Evolutionary conservation across 92 coral and sea anemone genomes (phyloP).

Genomic region (Actinostola sp.): DNA sequence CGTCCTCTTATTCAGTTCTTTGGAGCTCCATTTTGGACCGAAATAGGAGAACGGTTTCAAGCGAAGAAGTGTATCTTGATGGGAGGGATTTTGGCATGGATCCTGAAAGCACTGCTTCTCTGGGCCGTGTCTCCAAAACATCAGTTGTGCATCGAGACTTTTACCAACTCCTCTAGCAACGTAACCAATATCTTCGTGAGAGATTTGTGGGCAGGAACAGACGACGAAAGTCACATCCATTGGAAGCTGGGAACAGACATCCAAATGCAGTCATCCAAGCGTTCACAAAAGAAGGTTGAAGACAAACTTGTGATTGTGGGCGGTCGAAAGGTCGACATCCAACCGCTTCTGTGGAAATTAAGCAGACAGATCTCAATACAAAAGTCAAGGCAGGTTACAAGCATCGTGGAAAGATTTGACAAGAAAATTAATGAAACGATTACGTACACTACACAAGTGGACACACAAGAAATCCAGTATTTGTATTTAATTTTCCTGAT

Average conservation of each 20-base stretch:
- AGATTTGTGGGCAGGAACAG: slow-evolving; percentile 54
- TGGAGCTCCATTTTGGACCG: slow-evolving; percentile 88
- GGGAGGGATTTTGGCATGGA: slow-evolving; percentile 83
- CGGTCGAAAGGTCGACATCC: too few species aligned
- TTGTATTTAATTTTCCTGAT: slow-evolving; percentile 70
- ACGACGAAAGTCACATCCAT: not conserved
- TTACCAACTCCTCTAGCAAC: slow-evolving; percentile 61
- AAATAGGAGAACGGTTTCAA: slow-evolving; percentile 74
- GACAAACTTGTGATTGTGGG: too few species aligned
- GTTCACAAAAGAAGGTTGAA: too few species aligned
- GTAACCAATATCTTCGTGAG: slow-evolving; percentile 43
- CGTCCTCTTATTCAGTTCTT: slow-evolving; percentile 88
- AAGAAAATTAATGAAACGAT: slow-evolving; percentile 26
- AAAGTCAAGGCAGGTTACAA: not conserved
- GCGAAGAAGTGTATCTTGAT: slow-evolving; percentile 71
- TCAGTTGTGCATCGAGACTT: slow-evolving; percentile 79
- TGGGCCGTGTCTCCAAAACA: slow-evolving; percentile 75
- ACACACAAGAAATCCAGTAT: slow-evolving; percentile 53
- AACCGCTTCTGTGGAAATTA: too few species aligned
- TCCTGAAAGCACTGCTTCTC: slow-evolving; percentile 68
- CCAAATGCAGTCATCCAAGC: not conserved
- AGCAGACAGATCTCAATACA: too few species aligned
- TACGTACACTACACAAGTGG: slow-evolving; percentile 46
- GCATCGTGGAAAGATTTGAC: not conserved
- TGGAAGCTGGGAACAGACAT: slow-evolving; percentile 37